These are phyloP conservation scores for Ptiloglossa arizonensis DNA, from an alignment of 1,140 invertebrate species.

Conservation along the genomic window DNA sequence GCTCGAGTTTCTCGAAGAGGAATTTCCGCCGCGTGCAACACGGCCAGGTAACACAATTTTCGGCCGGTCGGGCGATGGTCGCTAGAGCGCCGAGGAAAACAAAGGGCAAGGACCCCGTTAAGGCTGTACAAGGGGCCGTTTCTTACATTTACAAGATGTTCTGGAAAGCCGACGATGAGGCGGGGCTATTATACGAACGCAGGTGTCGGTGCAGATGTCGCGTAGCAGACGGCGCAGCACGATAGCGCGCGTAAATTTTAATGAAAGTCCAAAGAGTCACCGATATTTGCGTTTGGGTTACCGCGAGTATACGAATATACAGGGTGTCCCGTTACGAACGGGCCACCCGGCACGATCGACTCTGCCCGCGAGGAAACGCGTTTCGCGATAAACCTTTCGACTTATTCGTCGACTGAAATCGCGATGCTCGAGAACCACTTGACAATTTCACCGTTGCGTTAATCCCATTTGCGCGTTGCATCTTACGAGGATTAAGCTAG, in stretches of 20 bases:
- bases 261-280: constrained; percentile 26
- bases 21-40: not conserved
- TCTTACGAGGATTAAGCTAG: too few species aligned
- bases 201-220: constrained; percentile 73
- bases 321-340: too few species aligned
- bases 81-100: constrained; percentile 8
- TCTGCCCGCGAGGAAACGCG: too few species aligned
- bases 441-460: too few species aligned
- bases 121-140: constrained; percentile 14
- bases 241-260: constrained; percentile 55
- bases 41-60: constrained; percentile 3
- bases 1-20: not conserved
- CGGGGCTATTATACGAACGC: constrained; percentile 59
- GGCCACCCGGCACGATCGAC: too few species aligned
- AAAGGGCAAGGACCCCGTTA: constrained; percentile 32
- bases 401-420: too few species aligned
- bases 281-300: constrained; percentile 10
- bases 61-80: not conserved
- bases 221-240: constrained; percentile 51
- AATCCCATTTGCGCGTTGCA: too few species aligned
- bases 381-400: too few species aligned
- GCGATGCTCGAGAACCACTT: too few species aligned
- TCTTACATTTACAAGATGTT: constrained; percentile 58
- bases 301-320: not conserved
- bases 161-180: constrained; percentile 45